Evolutionary conservation across 2,797 vertebrate species (phyloP), one percentile per base, ranked within the genome.

Genomic region (Eutrigla gurnardus): DNA sequence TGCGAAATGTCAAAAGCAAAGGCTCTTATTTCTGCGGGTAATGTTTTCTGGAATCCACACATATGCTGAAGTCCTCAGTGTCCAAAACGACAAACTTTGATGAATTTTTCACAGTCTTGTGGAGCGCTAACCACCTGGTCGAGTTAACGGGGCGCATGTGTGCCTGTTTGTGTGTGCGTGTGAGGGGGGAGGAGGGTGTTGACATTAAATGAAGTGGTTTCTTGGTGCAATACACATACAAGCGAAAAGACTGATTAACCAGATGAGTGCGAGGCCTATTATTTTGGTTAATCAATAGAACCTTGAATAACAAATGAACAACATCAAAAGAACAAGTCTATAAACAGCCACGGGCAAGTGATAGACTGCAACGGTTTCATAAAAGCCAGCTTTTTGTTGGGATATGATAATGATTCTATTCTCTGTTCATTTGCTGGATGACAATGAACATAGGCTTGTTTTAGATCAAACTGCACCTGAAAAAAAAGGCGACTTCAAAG

Each of bases 281-380:
- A 85, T 91, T 91, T 93, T 83, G 72, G 85, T 88, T 93, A 91
- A 93, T 93, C 91, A 93, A 92, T 92, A 88, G 88, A 87, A 84
- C 73, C 83, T 88, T 91, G 89, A 92, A 92, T 92, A 90, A 84
- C 86, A 79, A 87, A 93, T 92, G 86, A 91, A 79, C 64, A 37
- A 88, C 86, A 90, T 91, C 90, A 93, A 91, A 25, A 92, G 89
- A 77, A 65, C 46, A 50, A 68, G 85, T 62, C 60, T 84, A 70
- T 83, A 87, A 90, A 91, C 87, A 89, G 84, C 89, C 82, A 83
- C 68, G 13, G 84, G 86, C 85, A 61, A 83, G 65, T 85, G 82
- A 91, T 84, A 77, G 89, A 87, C 80, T 85, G 70, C 75, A 70
- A 58, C 80, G 80, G 87, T 93, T 89, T 86, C 75, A 88, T 84